phyloP scores from a whole-genome alignment of 2,797 vertebrate species.

The Tokudaia tokunoshimensis region DNA sequence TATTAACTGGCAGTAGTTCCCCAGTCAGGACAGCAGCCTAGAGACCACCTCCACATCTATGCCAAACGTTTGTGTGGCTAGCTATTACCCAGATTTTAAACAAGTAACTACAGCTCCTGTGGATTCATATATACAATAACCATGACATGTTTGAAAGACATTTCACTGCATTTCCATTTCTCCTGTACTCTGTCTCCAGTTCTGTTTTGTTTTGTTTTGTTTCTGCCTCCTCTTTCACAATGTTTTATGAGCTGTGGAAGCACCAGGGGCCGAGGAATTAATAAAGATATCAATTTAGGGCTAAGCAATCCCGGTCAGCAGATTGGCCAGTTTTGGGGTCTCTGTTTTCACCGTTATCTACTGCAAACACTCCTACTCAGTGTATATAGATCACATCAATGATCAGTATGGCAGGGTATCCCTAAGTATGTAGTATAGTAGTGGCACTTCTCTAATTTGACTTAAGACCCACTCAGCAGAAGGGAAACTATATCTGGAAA shows the following conservation, averaged over 20 bases:
- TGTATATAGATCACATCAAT: not conserved
- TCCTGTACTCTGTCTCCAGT: not conserved
- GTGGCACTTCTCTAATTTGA: not conserved
- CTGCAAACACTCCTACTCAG: not conserved
- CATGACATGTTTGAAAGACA: not conserved
- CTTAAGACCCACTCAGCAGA: not conserved
- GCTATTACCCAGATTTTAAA: not conserved
- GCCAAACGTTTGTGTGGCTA: not conserved
- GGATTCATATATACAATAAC: not conserved
- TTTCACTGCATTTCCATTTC: not conserved
- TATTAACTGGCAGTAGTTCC: no score
- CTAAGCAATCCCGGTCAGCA: not conserved
- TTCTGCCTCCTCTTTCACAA: not conserved
- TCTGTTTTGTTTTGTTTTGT: not conserved
- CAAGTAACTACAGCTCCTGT: not conserved
- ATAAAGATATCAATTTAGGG: not conserved
- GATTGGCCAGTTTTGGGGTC: not conserved
- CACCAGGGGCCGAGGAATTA: not conserved
- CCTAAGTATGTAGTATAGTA: no score
- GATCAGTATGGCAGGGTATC: not conserved
- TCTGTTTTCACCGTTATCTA: not conserved
- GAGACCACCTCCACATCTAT: not conserved
- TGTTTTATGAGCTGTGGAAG: not conserved
- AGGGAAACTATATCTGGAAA: not conserved
- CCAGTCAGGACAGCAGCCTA: not conserved